Base-by-base conservation (phyloP, 2,888 invertebrate genomes). In the Sinodicranocentrus sp. region DNA sequence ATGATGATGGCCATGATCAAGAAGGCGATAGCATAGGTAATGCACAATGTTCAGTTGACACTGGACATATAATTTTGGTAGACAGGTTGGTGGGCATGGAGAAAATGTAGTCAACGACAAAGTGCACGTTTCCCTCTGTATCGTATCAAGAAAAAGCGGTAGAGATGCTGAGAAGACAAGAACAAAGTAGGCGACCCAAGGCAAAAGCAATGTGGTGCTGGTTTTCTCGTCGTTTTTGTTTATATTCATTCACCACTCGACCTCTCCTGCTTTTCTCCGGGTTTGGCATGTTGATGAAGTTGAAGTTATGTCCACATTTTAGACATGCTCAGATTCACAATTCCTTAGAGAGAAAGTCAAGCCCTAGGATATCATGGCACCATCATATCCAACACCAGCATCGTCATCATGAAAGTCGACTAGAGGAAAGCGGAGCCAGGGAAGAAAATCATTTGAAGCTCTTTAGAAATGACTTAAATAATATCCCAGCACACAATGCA, bases 311-410 rank as follows among this genome's bases (percentile, higher is more conserved):
- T 70, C 68, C 48, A 70, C 68, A 70, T 17, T 70, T 70, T 52
- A 70, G n/a, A 48, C 26, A 48, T 52, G 48, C 52, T 26, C 59
- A 78, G 70, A 70, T 65, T 44, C 44, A 8, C 63, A 72, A 71
- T 71, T 79, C 65, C 79, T 65, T 21, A 2, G 72, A 79, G 79
- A 48, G 79, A 65, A 72, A 71, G 15, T 44, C 39, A 48, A 70
- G 33, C 63, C 17, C 1, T 57, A 57, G 57, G 23, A 57, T 52
- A 52, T 17, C 52, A 52, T 3, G n/a, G 59, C 10, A 25, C 57
- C 54, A 54, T 21, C 54, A 54, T 2, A 6, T 6, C 57, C 57
- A 25, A 10, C 57, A 48, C 48, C n/a, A 23, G 23, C 25, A 21
- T 57, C 52, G 19, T 52, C 52, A 52, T 17, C 52, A 3, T 52